Evolutionary conservation across 2,888 invertebrate species (phyloP).

Genomic region (Cataglyphis altisquamis): DNA sequence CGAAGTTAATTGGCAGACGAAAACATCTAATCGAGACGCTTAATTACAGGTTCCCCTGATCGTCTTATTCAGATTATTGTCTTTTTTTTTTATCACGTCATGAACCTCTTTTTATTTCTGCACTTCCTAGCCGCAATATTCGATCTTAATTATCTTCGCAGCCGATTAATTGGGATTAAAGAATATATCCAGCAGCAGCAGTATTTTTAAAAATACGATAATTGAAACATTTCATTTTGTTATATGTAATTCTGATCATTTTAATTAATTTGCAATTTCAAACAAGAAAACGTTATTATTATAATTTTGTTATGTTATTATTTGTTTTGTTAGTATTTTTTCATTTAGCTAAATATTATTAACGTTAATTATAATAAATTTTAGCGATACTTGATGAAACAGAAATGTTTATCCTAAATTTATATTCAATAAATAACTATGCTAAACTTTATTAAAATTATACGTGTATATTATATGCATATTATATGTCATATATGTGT

Average conservation of each 20-base stretch:
- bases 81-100: conserved; percentile 45
- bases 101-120: conserved; percentile 76
- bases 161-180: conserved; percentile 79
- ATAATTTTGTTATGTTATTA: neutral
- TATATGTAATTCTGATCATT: conserved; percentile 71
- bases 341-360: conserved; percentile 37
- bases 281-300: conserved; percentile 40
- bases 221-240: conserved; percentile 76
- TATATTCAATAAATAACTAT: neutral
- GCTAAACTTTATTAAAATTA: neutral
- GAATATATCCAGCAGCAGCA: conserved; percentile 68
- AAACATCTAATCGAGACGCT: conserved; percentile 78
- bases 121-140: conserved; percentile 70
- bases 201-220: conserved; percentile 72
- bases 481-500: neutral
- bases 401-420: neutral
- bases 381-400: conserved; percentile 11
- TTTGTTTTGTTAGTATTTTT: neutral
- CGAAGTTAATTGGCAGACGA: conserved; percentile 75
- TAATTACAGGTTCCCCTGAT: conserved; percentile 74
- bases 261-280: conserved; percentile 73
- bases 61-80: conserved; percentile 58
- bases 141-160: conserved; percentile 78
- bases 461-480: neutral
- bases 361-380: conserved; percentile 40